Evolutionary conservation across 2,113 vertebrate genomes (phyloP).

Genomic region (Hydrochoerus hydrochaeris): DNA sequence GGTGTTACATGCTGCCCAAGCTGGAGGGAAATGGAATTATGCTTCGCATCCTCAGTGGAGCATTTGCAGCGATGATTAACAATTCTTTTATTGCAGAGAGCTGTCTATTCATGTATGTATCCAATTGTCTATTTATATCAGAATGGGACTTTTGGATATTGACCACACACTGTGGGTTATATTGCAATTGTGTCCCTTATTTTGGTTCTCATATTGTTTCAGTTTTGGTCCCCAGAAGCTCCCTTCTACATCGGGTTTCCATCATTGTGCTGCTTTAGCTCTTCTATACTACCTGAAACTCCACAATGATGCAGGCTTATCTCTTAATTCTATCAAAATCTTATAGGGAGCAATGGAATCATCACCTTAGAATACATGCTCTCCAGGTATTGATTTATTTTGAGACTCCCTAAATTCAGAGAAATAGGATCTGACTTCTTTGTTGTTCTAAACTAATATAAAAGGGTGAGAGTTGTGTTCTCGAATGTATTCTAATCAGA

Average conservation of each 20-base stretch:
- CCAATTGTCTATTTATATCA: not conserved
- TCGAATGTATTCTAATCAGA: slow-evolving; percentile 58
- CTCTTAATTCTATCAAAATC: not conserved
- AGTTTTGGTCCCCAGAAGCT: not conserved
- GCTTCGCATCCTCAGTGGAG: too few species aligned
- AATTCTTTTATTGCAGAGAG: not conserved
- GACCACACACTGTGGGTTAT: not conserved
- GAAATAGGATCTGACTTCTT: slow-evolving; percentile 13
- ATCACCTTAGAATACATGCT: not conserved
- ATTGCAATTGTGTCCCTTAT: not conserved
- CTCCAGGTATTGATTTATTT: slow-evolving; percentile 34
- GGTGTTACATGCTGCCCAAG: not conserved
- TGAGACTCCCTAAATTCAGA: slow-evolving; percentile 7
- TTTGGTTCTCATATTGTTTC: not conserved
- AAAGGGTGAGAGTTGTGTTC: slow-evolving; percentile 16
- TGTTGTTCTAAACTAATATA: slow-evolving; percentile 2
- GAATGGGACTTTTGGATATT: not conserved
- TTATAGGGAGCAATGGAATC: not conserved
- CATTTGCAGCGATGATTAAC: not conserved
- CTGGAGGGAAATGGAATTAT: not conserved
- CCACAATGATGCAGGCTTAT: not conserved
- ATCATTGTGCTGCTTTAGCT: not conserved
- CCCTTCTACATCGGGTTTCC: not conserved
- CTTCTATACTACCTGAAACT: not conserved
- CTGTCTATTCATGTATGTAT: not conserved